These are phyloP conservation scores for Argyra leucocephala DNA, from an alignment of 2,888 invertebrate species.

Conservation along the genomic window DNA sequence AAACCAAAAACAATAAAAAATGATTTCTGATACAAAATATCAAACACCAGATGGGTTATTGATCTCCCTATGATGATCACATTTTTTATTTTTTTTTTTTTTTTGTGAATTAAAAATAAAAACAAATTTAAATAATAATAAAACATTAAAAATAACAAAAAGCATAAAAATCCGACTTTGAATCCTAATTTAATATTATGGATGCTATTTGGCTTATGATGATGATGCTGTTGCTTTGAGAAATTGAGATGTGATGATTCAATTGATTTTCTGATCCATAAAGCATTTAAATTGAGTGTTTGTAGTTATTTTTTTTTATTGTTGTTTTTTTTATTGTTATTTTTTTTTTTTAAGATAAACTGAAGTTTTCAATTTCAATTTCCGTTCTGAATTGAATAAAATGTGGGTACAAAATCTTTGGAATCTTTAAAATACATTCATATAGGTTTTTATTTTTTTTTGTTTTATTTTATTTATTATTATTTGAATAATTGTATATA, in stretches of 20 bases:
- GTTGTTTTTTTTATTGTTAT: not conserved
- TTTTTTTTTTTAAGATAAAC: not conserved
- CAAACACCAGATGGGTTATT: not conserved
- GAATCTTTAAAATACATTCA: not conserved
- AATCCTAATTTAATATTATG: not conserved
- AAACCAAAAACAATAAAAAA: not conserved
- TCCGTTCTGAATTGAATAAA: not conserved
- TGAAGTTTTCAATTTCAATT: conserved; percentile 2
- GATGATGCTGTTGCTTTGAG: not conserved
- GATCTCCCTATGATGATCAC: not conserved
- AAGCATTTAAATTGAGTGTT: not conserved
- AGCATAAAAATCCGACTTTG: not conserved
- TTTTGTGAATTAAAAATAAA: not conserved
- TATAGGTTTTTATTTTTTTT: not conserved
- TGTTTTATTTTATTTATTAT: not conserved
- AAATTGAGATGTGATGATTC: conserved; percentile 6
- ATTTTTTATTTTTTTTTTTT: not conserved
- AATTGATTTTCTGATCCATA: conserved; percentile 3
- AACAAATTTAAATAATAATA: not conserved
- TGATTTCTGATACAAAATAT: not conserved
- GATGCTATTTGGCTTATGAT: not conserved
- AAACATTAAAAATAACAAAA: not conserved
- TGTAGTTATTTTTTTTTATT: not conserved
- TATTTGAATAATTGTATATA: too few relatives aligned
- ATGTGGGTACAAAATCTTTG: not conserved